These are phyloP conservation scores for Karalla daura DNA, from an alignment of 2,797 vertebrate species.

Conservation along the genomic window DNA sequence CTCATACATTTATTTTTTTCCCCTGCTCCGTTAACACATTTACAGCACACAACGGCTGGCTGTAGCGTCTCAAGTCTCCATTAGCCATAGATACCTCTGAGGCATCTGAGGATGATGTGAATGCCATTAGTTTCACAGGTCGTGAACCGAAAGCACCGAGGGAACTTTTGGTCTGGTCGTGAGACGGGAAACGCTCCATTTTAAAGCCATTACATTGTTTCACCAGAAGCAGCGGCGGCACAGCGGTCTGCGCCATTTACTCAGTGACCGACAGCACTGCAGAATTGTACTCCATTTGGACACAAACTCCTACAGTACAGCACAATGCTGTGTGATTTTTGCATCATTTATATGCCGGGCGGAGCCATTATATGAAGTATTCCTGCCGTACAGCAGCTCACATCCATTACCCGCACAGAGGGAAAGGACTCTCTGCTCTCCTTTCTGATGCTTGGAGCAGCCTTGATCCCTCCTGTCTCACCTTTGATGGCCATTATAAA, in stretches of 20 bases:
- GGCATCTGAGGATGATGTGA: too few species aligned
- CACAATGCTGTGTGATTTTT: background rate
- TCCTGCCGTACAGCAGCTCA: background rate
- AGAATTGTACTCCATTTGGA: background rate
- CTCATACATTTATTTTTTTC: too few species aligned
- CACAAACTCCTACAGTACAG: background rate
- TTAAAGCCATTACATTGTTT: background rate
- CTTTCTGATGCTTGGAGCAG: background rate
- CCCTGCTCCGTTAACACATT: too few species aligned
- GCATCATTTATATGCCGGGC: background rate
- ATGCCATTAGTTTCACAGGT: too few species aligned
- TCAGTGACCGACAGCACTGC: background rate
- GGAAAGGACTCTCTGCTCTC: background rate
- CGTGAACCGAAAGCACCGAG: too few species aligned
- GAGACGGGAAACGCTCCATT: background rate
- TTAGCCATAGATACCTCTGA: too few species aligned
- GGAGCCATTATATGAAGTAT: background rate
- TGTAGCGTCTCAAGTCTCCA: too few species aligned
- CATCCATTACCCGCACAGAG: background rate
- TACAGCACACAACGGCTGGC: too few species aligned
- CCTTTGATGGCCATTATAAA: constrained; percentile 19
- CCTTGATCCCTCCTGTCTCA: background rate
- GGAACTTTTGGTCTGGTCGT: too few species aligned
- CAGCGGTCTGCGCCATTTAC: background rate
- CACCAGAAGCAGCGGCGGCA: too few species aligned